These are phyloP conservation scores for Zonitis immaculata DNA, from an alignment of 2,888 invertebrate genomes.

Conservation along the genomic window DNA sequence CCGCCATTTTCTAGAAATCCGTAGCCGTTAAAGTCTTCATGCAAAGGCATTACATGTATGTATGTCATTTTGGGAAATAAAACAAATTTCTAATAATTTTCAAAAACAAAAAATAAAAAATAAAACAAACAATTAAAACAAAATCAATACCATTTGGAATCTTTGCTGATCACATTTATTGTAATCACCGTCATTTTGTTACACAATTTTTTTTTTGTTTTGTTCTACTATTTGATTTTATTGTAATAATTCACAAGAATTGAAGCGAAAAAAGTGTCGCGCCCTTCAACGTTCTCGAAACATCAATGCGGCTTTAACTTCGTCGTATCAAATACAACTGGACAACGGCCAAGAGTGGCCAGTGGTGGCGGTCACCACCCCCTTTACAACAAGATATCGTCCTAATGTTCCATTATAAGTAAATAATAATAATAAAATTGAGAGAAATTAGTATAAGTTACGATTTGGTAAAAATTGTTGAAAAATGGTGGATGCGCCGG, in stretches of 20 bases:
- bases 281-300: constrained; percentile 25
- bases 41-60: constrained; percentile 47
- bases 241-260: no score
- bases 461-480: no score
- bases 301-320: constrained; percentile 35
- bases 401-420: no score
- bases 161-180: constrained; percentile 36
- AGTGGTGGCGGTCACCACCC: constrained; percentile 22
- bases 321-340: constrained; percentile 32
- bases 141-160: constrained; percentile 34
- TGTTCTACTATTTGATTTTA: no score
- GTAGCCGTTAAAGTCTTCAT: constrained; percentile 44
- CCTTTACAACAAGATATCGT: no score
- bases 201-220: neutral
- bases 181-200: constrained; percentile 33
- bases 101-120: neutral
- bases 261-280: constrained; percentile 10
- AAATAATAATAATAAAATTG: no score
- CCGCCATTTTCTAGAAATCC: constrained; percentile 44
- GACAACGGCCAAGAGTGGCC: constrained; percentile 32
- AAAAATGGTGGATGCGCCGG: constrained; percentile 11
- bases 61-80: constrained; percentile 43
- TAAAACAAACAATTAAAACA: neutral
- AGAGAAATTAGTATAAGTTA: no score
- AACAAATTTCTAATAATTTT: no score